Conservation (phyloP, 2,113 vertebrate genomes). For the Sinocyclocheilus anshuiensis region DNA sequence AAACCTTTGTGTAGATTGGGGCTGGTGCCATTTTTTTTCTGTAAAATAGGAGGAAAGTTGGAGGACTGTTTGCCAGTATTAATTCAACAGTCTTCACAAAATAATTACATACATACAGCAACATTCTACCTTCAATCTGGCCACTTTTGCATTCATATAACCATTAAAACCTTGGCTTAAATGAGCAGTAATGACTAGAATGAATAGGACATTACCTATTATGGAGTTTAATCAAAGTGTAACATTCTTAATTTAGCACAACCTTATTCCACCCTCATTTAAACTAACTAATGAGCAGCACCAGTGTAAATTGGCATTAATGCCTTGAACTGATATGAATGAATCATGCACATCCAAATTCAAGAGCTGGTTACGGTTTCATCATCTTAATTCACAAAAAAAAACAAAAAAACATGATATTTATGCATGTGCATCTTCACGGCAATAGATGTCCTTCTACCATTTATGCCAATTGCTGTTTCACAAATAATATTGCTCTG, state of each 20-base stretch:
- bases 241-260: conserved; percentile 18
- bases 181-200: background rate
- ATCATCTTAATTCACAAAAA: background rate
- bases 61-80: background rate
- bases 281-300: conserved; percentile 34
- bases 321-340: conserved; percentile 7
- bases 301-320: conserved; percentile 20
- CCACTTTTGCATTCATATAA: background rate
- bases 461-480: conserved; percentile 6
- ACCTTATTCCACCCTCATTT: background rate
- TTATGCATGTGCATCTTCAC: background rate
- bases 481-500: conserved; percentile 29
- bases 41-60: background rate
- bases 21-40: background rate
- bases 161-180: background rate
- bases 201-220: background rate
- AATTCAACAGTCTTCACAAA: background rate
- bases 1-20: background rate
- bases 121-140: background rate
- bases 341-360: conserved; percentile 35
- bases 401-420: no score
- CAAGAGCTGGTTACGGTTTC: background rate
- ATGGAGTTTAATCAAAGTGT: conserved; percentile 1
- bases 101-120: background rate
- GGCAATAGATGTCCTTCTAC: background rate